Base-by-base conservation (phyloP, 2,113 vertebrate species). In the Rhizomys pruinosus region DNA sequence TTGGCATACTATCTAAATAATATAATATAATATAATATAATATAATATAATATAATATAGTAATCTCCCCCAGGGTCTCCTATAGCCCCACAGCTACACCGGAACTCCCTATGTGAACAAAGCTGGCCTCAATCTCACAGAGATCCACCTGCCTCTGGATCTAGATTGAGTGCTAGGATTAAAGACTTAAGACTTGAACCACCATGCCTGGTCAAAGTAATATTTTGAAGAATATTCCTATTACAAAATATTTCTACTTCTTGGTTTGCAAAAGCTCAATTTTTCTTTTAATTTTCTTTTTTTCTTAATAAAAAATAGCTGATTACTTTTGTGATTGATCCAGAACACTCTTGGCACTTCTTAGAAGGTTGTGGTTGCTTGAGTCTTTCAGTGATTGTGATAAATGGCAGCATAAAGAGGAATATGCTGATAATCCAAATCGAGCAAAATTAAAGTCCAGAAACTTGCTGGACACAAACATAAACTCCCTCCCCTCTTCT, bases 371-470 rank as follows among this genome's bases (percentile, higher is more conserved):
- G 32, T n/a, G 34, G 59, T 25, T 42, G 52, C 22, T 61, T 80
- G 34, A 72, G 59, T 61, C 10, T 74, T 85, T 95, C 55, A 7
- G 87, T 81, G 55, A 69, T 90, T 84, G 13, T 81, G 32, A 85
- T 59, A 73, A 94, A 77, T 34, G 39, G n/a, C 8, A 93, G 55
- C 77, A 69, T 77, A 76, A 84, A 77, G 22, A 37, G 34, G 79
- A 23, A 55, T 74, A 84, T 37, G 3, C 39, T 90, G 27, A 80
- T 44, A 39, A 81, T 72, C 7, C 32, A 84, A 91, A 25, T 0
- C 22, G 61, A 29, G 16, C 2, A 69, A 84, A 84, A 59, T 82
- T 52, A 82, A 71, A 71, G 5, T n/a, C 7, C 27, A 95, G 12
- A 74, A 27, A 11, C 32, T 59, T 34, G 34, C 2, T 0, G 80